A percentile compares a stretch with the other conserved stretches of the same genome.
Evolutionary conservation across 2,113 vertebrate genomes (phyloP).

Genomic region (Microtus richardsoni): DNA sequence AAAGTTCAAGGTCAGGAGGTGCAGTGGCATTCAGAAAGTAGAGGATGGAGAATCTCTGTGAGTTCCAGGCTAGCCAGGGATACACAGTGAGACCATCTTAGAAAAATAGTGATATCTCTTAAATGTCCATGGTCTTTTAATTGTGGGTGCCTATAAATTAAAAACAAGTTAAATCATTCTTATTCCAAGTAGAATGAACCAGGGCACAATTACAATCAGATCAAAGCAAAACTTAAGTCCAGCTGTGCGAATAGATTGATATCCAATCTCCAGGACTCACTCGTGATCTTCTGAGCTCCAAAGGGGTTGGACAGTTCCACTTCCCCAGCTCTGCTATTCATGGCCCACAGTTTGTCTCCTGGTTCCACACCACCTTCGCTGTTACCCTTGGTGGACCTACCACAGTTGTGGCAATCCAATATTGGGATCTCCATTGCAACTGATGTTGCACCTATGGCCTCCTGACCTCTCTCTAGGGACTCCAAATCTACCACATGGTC

Average conservation of each 20-base stretch:
- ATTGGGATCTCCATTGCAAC: background rate
- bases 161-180: background rate
- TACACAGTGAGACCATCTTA: background rate
- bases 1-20: background rate
- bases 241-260: background rate
- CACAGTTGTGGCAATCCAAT: background rate
- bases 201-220: background rate
- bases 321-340: background rate
- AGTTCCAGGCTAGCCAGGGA: background rate
- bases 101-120: background rate
- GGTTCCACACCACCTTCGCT: background rate
- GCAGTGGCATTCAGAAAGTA: background rate
- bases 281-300: background rate
- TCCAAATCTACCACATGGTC: background rate
- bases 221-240: background rate
- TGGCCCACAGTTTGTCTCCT: background rate
- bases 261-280: background rate
- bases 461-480: background rate
- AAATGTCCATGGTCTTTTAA: background rate
- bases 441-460: background rate
- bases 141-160: background rate
- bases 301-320: background rate
- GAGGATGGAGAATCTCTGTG: background rate
- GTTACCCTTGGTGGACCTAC: background rate
- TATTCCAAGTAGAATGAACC: background rate